Percentiles rank a stretch among this genome's conserved stretches.
These are phyloP conservation scores for Coturnix japonica DNA, from an alignment of 2,113 vertebrate genomes.

Conservation along the genomic window DNA sequence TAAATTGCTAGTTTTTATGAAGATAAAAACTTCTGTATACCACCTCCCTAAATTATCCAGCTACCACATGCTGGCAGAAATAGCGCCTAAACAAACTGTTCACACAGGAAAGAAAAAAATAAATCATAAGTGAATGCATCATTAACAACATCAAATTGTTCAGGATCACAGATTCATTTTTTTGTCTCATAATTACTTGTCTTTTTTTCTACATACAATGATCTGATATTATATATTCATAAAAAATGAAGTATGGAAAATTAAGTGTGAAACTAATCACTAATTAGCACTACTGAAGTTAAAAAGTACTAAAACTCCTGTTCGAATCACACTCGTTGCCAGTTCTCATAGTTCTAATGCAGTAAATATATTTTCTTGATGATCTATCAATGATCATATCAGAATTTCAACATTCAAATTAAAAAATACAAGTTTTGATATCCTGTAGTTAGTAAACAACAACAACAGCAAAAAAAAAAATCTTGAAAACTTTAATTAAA, in stretches of 20 bases:
- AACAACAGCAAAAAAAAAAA: too few species aligned
- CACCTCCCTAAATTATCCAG: neutral
- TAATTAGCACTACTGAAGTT: slow-evolving; percentile 35
- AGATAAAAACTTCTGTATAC: neutral
- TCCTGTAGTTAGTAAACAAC: neutral
- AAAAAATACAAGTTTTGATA: neutral
- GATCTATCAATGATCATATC: neutral
- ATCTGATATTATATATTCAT: neutral
- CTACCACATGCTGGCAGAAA: neutral
- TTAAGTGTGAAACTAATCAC: slow-evolving; percentile 19
- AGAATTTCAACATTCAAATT: neutral
- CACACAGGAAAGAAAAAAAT: neutral
- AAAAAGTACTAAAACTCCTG: slow-evolving; percentile 19
- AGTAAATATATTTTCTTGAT: neutral
- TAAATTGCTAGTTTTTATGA: neutral
- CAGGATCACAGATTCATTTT: neutral
- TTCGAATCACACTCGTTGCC: neutral
- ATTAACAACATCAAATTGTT: neutral
- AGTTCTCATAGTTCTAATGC: neutral
- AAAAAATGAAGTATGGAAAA: neutral
- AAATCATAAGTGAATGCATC: neutral
- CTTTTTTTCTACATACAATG: neutral
- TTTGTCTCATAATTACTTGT: neutral
- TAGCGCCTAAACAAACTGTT: neutral
- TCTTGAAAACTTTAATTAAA: neutral